phyloP scores from a whole-genome alignment of 2,113 vertebrate species.

The Callipepla californica region DNA sequence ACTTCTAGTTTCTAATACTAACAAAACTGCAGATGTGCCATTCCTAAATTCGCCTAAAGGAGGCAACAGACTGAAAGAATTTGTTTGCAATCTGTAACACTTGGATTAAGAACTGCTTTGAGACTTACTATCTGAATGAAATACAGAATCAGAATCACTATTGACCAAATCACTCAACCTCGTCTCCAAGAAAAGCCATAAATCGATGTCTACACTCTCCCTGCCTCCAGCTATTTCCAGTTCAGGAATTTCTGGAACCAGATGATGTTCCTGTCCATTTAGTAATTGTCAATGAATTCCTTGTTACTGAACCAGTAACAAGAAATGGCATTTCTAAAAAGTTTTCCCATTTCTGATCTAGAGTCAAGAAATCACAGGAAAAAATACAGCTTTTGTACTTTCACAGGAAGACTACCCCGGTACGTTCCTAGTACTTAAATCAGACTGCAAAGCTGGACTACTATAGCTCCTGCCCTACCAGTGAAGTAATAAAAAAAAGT shows the following conservation, averaged over 20 bases:
- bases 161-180: neutral
- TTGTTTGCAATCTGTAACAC: neutral
- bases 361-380: neutral
- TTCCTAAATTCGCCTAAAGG: rapidly evolving
- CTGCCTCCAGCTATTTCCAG: neutral
- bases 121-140: neutral
- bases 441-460: neutral
- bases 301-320: neutral
- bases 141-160: neutral
- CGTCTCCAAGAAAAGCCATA: neutral
- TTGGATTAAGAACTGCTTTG: neutral
- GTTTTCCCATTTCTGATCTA: neutral
- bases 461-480: neutral
- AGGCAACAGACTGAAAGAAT: neutral
- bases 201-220: neutral
- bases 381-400: neutral
- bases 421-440: neutral
- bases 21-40: neutral
- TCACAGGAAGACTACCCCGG: neutral
- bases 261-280: neutral
- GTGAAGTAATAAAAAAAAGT: neutral
- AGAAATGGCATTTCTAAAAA: neutral
- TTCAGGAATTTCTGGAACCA: neutral
- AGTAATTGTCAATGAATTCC: neutral
- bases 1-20: neutral